Percentiles rank a stretch among this genome's conserved stretches.
phyloP scores from a whole-genome alignment of 2,888 invertebrate species.

The Lepidochrysops patricia region DNA sequence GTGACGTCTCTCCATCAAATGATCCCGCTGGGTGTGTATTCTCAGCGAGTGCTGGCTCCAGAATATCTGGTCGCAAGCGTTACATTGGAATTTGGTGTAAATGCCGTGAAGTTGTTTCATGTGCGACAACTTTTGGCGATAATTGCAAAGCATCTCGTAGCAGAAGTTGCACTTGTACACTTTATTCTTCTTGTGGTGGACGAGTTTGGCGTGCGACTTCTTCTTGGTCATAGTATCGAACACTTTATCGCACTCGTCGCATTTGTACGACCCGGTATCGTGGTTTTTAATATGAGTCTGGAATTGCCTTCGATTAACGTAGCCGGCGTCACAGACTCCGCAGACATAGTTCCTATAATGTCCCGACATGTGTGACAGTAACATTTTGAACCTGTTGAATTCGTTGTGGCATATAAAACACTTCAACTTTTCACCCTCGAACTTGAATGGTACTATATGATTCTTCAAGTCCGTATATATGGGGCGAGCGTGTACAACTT shows the following conservation, averaged over 20 bases:
- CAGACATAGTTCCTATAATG: constrained; percentile 45
- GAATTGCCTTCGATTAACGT: constrained; percentile 27
- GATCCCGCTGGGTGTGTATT: constrained; percentile 35
- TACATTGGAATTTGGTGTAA: constrained; percentile 24
- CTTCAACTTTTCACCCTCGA: constrained; percentile 28
- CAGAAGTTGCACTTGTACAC: constrained; percentile 28
- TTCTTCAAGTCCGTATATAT: constrained; percentile 48
- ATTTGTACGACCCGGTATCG: constrained; percentile 26
- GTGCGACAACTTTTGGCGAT: constrained; percentile 27
- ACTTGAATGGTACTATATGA: constrained; percentile 41
- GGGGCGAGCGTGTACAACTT: constrained; percentile 34
- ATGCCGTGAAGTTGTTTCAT: constrained; percentile 27
- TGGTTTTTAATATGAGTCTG: constrained; percentile 25
- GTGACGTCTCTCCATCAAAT: constrained; percentile 37
- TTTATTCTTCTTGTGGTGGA: constrained; percentile 21
- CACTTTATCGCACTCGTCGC: constrained; percentile 26
- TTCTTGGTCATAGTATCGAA: constrained; percentile 25
- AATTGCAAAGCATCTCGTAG: constrained; percentile 23
- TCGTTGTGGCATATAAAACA: constrained; percentile 35
- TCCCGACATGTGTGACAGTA: constrained; percentile 38
- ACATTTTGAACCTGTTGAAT: constrained; percentile 30
- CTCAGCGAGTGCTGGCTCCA: constrained; percentile 27
- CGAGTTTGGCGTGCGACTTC: constrained; percentile 25
- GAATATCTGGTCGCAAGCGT: constrained; percentile 31
- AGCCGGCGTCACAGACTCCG: constrained; percentile 32